Evolutionary conservation across 2,888 invertebrate species (phyloP).

Genomic region (Drosophila emarginata): DNA sequence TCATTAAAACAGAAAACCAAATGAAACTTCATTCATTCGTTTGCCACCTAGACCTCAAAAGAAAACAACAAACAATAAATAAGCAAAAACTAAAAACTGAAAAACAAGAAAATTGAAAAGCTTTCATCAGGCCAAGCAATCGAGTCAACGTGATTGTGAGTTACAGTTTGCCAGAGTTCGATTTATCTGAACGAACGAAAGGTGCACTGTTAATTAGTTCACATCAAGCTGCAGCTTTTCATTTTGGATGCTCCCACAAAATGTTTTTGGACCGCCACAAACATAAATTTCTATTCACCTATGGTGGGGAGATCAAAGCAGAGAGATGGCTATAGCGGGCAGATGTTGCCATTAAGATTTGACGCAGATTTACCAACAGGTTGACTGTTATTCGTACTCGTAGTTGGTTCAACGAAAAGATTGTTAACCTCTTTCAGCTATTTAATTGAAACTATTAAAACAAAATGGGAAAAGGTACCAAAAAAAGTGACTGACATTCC

Average conservation of each 20-base stretch:
- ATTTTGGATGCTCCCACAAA: constrained; percentile 27
- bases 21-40: constrained; percentile 46
- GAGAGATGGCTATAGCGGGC: constrained; percentile 22
- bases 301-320: constrained; percentile 67
- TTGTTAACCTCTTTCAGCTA: constrained; percentile 43
- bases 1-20: constrained; percentile 17
- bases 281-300: constrained; percentile 64
- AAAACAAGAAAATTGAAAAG: constrained; percentile 40
- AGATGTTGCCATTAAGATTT: constrained; percentile 45
- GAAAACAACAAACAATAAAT: constrained; percentile 64
- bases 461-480: neutral
- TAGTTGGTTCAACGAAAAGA: constrained; percentile 45
- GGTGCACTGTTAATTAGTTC: constrained; percentile 48
- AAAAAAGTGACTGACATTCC: constrained; percentile 45
- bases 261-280: constrained; percentile 35
- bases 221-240: constrained; percentile 45
- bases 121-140: constrained; percentile 48
- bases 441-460: constrained; percentile 54
- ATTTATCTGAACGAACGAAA: constrained; percentile 59
- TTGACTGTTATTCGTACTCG: constrained; percentile 17
- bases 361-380: constrained; percentile 48
- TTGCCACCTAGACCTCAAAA: constrained; percentile 42
- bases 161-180: constrained; percentile 53
- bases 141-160: constrained; percentile 34
- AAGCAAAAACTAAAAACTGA: constrained; percentile 35